Evolutionary conservation across 2,113 vertebrate species (phyloP), one percentile per base, ranked within the genome.

Genomic region (Nannospalax galili): DNA sequence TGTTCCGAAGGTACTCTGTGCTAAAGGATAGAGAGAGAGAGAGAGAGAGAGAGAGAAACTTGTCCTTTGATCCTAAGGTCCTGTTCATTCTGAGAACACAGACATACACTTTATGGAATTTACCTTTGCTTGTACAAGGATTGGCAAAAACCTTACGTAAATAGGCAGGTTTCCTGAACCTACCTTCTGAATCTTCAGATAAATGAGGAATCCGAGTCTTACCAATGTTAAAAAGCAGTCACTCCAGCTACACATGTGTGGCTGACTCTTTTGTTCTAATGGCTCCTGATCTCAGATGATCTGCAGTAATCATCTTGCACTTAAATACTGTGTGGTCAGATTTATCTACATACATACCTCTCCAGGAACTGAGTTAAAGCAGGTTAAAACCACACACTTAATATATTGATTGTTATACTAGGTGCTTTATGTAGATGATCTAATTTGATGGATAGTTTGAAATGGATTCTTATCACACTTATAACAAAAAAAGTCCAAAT

Each of bases 61-160:
- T 92, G 93, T 80, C 22, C n/a, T 94, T 93, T 95, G 92, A 94
- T 95, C 79, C 52, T 37, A 62, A 91, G 60, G 89, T 85, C 79
- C 75, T 92, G 20, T 95, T 97, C 91, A 84, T 77, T 72, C 82
- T 67, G 91, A 84, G 70, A 93, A 64, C 95, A 62, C 65, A 93
- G 97, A 87, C 45, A 62, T 92, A 91, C 91, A 91, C 87, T 28
- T 96, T 91, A 92, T 85, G 79, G 89, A 97, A 96, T 97, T 95
- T 97, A 94, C 95, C 80, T 96, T 95, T 94, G 95, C 92, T 97
- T 97, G 75, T 96, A 91, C 84, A 95, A 93, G 92, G 89, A 96
- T 90, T 97, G 91, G 56, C 84, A 45, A 89, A 98, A 97, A 82
- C 26, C 92, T 96, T 97, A 81, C 0, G 16, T 92, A 96, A 96